phyloP scores from a whole-genome alignment of 2,888 invertebrate species.

The Dexiosoma caninum region DNA sequence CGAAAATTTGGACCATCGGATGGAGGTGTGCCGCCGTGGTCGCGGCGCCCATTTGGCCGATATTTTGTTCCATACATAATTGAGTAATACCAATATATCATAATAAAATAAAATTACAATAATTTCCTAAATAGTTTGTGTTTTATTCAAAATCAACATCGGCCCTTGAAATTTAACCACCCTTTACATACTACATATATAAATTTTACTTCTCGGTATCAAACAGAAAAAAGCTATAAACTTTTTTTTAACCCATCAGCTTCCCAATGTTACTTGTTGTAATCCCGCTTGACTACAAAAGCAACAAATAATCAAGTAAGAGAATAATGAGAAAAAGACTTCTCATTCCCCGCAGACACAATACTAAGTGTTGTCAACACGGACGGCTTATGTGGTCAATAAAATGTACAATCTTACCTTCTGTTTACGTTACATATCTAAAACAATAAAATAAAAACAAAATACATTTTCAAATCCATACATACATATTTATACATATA shows the following conservation, averaged over 20 bases:
- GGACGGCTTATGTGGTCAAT: constrained; percentile 68
- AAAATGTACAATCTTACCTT: constrained; percentile 64
- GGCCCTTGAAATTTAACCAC: too few relatives aligned
- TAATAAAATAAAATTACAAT: too few relatives aligned
- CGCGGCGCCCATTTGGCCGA: too few relatives aligned
- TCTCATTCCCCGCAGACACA: constrained; percentile 35
- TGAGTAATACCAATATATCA: too few relatives aligned
- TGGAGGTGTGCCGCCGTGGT: too few relatives aligned
- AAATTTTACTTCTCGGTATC: constrained; percentile 33
- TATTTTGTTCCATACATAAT: too few relatives aligned
- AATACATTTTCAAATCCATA: background rate
- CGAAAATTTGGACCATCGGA: too few relatives aligned
- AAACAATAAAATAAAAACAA: constrained; percentile 38
- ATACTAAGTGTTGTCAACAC: constrained; percentile 70
- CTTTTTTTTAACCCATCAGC: constrained; percentile 33
- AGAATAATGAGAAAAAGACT: constrained; percentile 14
- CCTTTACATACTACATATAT: too few relatives aligned
- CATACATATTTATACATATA: background rate
- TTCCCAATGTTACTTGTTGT: constrained; percentile 42
- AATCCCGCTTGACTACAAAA: constrained; percentile 42
- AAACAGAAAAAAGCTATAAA: constrained; percentile 49
- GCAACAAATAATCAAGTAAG: constrained; percentile 10
- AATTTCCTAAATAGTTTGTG: too few relatives aligned
- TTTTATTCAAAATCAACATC: too few relatives aligned
- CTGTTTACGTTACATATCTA: constrained; percentile 59